Evolutionary conservation across 2,797 vertebrate genomes (phyloP).

Genomic region (Gallinago nigripennis): DNA sequence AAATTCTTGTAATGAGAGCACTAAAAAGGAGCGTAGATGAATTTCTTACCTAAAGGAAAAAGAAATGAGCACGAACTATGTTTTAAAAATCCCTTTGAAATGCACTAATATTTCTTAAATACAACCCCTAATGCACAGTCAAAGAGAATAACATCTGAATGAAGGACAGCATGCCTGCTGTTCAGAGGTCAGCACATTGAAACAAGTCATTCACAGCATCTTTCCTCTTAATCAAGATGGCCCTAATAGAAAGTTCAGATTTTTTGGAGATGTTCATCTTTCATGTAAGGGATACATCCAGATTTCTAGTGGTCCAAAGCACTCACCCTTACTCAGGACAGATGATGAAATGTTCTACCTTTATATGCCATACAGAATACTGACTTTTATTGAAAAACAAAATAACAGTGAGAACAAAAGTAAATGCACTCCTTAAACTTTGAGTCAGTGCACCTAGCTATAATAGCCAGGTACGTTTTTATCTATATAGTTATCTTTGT

Average conservation of each 20-base stretch:
- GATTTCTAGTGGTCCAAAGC: not conserved
- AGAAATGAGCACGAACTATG: not conserved
- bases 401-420: not conserved
- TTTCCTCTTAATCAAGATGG: not conserved
- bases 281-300: not conserved
- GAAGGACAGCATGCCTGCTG: not conserved
- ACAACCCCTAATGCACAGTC: not conserved
- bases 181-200: not conserved
- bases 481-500: not conserved
- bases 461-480: not conserved
- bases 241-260: not conserved
- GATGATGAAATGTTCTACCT: not conserved
- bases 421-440: not conserved
- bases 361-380: not conserved
- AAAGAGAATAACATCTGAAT: not conserved
- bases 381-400: not conserved
- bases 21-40: constrained; percentile 97
- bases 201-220: not conserved
- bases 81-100: not conserved
- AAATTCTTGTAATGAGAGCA: constrained; percentile 94
- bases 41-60: constrained; percentile 88
- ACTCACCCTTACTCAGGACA: not conserved
- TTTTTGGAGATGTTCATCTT: not conserved
- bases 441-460: too few relatives aligned
- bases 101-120: not conserved